Evolutionary conservation across 2,797 vertebrate genomes (phyloP), one percentile per base, ranked within the genome.

Genomic region (Periparus ater): DNA sequence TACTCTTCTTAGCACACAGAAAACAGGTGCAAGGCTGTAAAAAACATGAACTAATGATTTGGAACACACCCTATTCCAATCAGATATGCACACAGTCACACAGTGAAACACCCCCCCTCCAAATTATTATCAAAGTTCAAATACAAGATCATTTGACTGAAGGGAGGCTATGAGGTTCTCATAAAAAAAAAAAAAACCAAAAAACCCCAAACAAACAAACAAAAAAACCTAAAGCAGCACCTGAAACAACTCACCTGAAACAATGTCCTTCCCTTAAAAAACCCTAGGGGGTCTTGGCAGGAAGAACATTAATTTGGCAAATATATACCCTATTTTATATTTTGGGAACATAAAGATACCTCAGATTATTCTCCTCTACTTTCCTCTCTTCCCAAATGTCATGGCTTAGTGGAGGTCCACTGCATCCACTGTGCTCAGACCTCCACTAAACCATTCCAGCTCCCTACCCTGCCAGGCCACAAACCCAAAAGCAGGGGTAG

Each of bases 381-480:
- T 32, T 34, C 11, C 7, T 45, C 40, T 72, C 19, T 40, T 83
- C 65, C 51, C 38, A 77, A 77, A 44, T 3, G 13, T 17, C 42
- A 67, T 62, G 22, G 18, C 25, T 84, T 44, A 36, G 16, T 5
- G 9, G 18, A 8, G 8, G 2, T 53, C 17, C 23, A 19, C 26
- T 38, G 36, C n/a, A 76, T 30, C 36, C 60, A 29, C 34, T n/a
- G 30, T 13, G 18, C 29, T 70, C 48, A 86, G 42, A 54, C 11
- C 42, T 53, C 26, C 17, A 50, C 17, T n/a, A 19, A 53, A 34
- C 3, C 17, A 14, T 34, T 81, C n/a, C 23, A 32, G 40, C 23
- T 86, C 30, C 30, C 17, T 23, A 57, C 5, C 23, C 29, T 0
- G 0, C 4, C 21, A 42, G n/a, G 36, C 18, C 36, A 57, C 0